Conservation (phyloP, 2,113 vertebrate species). For the Cryptotis parvus region DNA sequence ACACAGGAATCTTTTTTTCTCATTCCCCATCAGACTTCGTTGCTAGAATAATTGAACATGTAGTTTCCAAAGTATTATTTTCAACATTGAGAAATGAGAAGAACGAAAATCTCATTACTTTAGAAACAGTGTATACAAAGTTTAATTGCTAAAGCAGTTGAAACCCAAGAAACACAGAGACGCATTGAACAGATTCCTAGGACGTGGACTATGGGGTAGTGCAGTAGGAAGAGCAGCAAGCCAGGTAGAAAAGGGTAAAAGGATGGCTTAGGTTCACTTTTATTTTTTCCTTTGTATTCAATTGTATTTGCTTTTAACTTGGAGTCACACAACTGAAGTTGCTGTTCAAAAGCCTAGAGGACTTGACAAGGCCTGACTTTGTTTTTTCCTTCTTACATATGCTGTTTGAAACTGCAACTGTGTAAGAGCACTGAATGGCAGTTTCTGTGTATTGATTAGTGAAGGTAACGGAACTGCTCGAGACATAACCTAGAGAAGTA, state of each 20-base stretch:
- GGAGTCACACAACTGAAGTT: neutral
- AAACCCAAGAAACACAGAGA: neutral
- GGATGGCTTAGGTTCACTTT: neutral
- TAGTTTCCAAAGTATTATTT: neutral
- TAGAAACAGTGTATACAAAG: neutral
- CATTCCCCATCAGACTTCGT: neutral
- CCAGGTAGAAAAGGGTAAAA: neutral
- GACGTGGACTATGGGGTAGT: neutral
- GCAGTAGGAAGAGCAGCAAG: neutral
- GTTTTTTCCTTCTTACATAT: neutral
- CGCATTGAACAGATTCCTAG: neutral
- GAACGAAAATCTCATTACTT: conserved; percentile 10
- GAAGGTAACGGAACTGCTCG: neutral
- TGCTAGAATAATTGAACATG: conserved; percentile 6
- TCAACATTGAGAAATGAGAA: neutral
- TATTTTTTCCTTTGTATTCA: neutral
- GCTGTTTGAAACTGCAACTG: neutral
- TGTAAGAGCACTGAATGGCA: neutral
- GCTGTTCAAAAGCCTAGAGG: neutral
- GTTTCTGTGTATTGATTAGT: neutral
- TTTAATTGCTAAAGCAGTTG: neutral
- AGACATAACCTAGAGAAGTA: accelerated
- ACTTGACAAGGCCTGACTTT: neutral
- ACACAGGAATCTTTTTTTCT: neutral
- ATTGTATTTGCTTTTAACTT: neutral